Evolutionary conservation across 2,797 vertebrate species (phyloP), one percentile per base, ranked within the genome.

Genomic region (Tokudaia muenninki): DNA sequence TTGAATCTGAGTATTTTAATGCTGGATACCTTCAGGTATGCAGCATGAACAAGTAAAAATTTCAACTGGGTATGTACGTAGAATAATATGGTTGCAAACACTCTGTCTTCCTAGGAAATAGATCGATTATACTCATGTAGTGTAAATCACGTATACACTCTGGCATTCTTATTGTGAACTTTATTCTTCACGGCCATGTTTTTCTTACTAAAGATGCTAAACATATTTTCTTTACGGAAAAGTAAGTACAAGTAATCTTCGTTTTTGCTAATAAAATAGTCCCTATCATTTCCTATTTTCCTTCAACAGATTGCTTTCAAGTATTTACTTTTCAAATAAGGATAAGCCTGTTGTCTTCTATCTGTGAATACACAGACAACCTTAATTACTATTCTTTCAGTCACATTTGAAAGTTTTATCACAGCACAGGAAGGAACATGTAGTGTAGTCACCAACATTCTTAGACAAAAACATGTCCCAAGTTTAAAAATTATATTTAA

Each of bases 1-100:
- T 82, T 77, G 72, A 92, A 87, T 75, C 4, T 96, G 12, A 77
- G 6, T 7, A 77, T 70, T 79, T 61, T 84, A 92, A 81, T 84
- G 9, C 1, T 95, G 65, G 5, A 2, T 63, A 26, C 50, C 31
- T 65, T 92, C 6, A 55, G 31, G 2, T 7, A 87, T 16, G 37
- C 3, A 87, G 17, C 1, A 87, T 55, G 31, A 3, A 52, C 19
- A 94, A 72, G 52, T 31, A 82, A 90, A 63, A 1, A 2, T 44
- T 90, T 52, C 52, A 52, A 3, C 21, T 59, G 16, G 52, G 34
- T 47, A 12, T 90, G 8, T 78, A 6, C 78, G 26, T 52, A 31
- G 50, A 55, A 4, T 75, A 41, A 3, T 81, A 31, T 6, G 67
- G 24, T 5, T 47, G 63, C 29, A 77, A 65, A 41, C 34, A 61